These are phyloP conservation scores for Platichthys stellatus DNA, from an alignment of 2,113 vertebrate species.

Conservation along the genomic window DNA sequence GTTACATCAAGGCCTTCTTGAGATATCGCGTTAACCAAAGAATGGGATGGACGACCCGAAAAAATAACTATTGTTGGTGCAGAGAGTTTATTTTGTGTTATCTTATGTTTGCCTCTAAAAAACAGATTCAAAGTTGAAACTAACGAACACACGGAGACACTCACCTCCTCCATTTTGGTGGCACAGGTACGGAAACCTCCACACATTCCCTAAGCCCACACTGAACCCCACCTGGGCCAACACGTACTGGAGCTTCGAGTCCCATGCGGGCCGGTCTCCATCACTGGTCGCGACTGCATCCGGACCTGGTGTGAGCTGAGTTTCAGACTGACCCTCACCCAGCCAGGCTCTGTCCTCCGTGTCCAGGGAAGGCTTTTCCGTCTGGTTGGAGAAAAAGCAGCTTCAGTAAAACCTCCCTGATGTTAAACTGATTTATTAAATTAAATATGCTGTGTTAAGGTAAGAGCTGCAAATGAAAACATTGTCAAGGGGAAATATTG, in stretches of 20 bases:
- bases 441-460: background rate
- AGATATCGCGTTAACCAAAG: too few species aligned
- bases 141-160: slow-evolving; percentile 17
- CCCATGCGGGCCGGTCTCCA: slow-evolving; percentile 89
- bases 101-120: background rate
- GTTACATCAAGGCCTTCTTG: too few species aligned
- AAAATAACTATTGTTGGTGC: too few species aligned
- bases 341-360: slow-evolving; percentile 55
- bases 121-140: background rate
- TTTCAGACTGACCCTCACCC: slow-evolving; percentile 65
- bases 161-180: slow-evolving; percentile 99
- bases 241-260: slow-evolving; percentile 97
- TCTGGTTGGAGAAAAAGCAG: slow-evolving; percentile 49
- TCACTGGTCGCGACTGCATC: background rate
- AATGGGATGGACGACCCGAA: too few species aligned
- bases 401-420: background rate
- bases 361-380: slow-evolving; percentile 76
- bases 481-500: too few species aligned
- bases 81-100: too few species aligned
- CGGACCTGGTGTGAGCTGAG: slow-evolving; percentile 39
- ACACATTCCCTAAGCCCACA: slow-evolving; percentile 96
- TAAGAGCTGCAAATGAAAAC: too few species aligned
- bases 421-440: too few species aligned
- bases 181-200: slow-evolving; percentile 98
- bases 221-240: slow-evolving; percentile 97